Base-by-base conservation (phyloP, 2,113 vertebrate species). In the Euleptes europaea region DNA sequence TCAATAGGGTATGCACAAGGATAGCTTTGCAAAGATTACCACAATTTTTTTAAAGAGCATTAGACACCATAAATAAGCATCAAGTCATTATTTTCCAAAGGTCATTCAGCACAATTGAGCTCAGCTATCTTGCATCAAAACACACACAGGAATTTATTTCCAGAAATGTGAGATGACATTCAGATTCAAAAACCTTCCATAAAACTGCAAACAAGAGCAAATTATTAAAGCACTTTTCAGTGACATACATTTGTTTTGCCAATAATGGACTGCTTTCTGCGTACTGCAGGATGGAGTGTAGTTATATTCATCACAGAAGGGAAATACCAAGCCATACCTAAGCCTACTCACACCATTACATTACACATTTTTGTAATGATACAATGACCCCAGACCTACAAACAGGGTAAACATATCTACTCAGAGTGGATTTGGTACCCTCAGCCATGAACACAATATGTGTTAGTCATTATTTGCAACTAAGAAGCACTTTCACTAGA, bases 21-120 rank as follows among this genome's bases (percentile, higher is more conserved):
- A 88, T 10, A 83, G 31, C 17, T 79, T 54, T 44, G 67, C 23
- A 73, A 81, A 88, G 51, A 82, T 75, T 86, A 51, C 9, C 63
- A 75, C 42, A 23, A 88, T 83, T 83, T 89, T 49, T 81, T 81
- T 88, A 85, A 85, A 84, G 66, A 85, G 51, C 67, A 90, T 12
- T 28, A 82, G 38, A 40, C 31, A 60, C 78, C 40, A 31, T 67
- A 74, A 91, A 85, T 88, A 93, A 91, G 47, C 67, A 78, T 51
- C 35, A 93, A 87, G 88, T 80, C 35, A 90, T 93, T 91, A 89
- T 90, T 92, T 91, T 89, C 47, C n/a, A 90, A 93, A 92, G 89
- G 87, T 93, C 88, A 92, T 84, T 88, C 5, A 2, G 19, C 13
- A 88, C 47, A 88, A 92, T 21, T 91, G 87, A 87, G 72, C 75